These are phyloP conservation scores for Lerema accius DNA, from an alignment of 1,140 invertebrate species.

Conservation along the genomic window DNA sequence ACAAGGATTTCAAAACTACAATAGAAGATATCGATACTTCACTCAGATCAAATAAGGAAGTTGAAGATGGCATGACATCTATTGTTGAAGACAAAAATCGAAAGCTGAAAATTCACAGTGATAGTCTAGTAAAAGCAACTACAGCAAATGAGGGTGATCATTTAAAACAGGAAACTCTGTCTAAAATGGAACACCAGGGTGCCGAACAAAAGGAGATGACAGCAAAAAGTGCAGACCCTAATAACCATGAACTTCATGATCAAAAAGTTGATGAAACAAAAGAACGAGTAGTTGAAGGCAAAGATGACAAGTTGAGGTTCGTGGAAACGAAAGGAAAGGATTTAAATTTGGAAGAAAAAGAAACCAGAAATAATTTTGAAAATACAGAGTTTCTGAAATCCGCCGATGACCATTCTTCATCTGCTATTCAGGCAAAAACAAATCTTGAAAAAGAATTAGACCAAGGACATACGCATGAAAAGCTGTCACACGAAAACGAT, in stretches of 20 bases:
- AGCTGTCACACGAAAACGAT: not conserved
- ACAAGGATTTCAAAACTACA: not conserved
- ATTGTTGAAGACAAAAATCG: conserved; percentile 37
- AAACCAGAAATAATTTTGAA: conserved; percentile 6
- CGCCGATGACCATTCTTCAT: not conserved
- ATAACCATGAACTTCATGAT: not conserved
- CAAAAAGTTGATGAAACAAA: not conserved
- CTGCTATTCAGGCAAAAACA: not conserved
- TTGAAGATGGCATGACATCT: conserved; percentile 37
- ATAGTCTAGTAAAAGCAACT: conserved; percentile 36
- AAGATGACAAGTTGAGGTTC: not conserved
- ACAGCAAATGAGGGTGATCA: not conserved
- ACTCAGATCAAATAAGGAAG: conserved; percentile 8
- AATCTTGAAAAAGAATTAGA: conserved; percentile 2
- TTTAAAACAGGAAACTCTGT: conserved; percentile 5
- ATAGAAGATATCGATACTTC: not conserved
- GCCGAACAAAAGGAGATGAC: not conserved
- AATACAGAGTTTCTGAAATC: conserved; percentile 5
- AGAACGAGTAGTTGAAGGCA: not conserved
- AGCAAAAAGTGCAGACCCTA: not conserved
- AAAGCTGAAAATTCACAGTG: conserved; percentile 41
- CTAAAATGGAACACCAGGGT: not conserved
- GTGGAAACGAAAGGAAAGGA: not conserved
- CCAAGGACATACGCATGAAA: not conserved
- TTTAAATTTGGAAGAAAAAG: conserved; percentile 2